Evolutionary conservation across 1,140 invertebrate genomes (phyloP), one percentile per base, ranked within the genome.

Genomic region (Magallana ariakensis): DNA sequence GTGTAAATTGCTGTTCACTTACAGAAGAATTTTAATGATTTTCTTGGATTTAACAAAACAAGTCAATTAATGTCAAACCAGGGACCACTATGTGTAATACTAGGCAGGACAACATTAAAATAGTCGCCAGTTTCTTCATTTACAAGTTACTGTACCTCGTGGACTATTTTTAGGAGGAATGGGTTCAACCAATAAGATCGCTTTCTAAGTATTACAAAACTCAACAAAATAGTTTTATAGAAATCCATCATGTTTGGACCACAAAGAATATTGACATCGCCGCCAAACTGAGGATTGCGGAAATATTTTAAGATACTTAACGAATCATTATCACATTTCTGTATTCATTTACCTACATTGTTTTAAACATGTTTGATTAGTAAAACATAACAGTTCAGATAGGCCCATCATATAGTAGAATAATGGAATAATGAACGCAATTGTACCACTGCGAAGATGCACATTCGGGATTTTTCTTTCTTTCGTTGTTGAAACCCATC

Each of bases 41-140:
- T 33, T 75, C 22, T 33, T 26, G 66, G 22, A 75, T 75, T 75
- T 26, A 75, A 75, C 66, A 75, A 75, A 66, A 75, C 66, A 75
- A 33, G 66, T 75, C 66, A 75, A 26, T 75, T 13, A 75, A 75
- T 75, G 66, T 75, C 22, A 13, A 75, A 75, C 66, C 66, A 33
- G 11, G 33, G 22, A 26, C 22, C 66, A 10, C 10, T 13, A 75
- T 4, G 66, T 75, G 66, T 75, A 33, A 75, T 11, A 70, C 66
- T 70, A 70, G 66, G 19, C 66, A 26, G 66, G n/a, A 33, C 22
- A 26, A 70, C 66, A 70, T 26, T 10, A 75, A 75, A 13, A 11
- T 33, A 75, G 66, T 75, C 66, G 22, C 66, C 66, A 75, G 66
- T 75, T 75, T 75, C 66, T 26, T 26, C 22, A 75, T 75, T 26